Percentiles rank a stretch among this genome's conserved stretches.
These are phyloP conservation scores for Phymorhynchus buccinoides DNA, from an alignment of 1,140 invertebrate genomes.

Conservation along the genomic window DNA sequence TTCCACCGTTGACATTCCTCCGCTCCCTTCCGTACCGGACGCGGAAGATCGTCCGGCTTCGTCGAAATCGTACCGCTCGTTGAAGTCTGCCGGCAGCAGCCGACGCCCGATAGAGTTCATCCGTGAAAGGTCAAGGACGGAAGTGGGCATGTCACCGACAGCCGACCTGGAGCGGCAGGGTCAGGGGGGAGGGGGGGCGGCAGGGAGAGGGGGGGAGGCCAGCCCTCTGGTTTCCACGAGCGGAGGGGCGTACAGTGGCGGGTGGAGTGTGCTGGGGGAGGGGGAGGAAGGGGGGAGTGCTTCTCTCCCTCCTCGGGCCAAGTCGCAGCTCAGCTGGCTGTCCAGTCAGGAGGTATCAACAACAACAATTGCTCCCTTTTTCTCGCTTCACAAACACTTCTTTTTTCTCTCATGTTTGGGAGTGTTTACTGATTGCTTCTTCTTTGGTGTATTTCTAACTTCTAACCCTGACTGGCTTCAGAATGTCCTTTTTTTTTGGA, in stretches of 20 bases:
- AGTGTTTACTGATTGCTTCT: no score
- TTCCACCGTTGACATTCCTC: background rate
- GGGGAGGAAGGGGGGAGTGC: no score
- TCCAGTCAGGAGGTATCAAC: slow-evolving; percentile 29
- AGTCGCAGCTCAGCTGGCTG: background rate
- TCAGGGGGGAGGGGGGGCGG: background rate
- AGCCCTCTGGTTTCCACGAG: no score
- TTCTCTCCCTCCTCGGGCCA: background rate
- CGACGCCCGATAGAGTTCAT: background rate
- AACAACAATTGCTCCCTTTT: no score
- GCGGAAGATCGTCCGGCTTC: background rate
- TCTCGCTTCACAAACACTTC: no score
- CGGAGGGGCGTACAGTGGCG: no score
- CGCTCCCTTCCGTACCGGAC: slow-evolving; percentile 1
- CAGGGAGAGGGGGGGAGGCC: no score
- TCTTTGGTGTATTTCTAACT: no score
- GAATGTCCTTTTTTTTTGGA: no score
- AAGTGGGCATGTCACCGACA: slow-evolving; percentile 17
- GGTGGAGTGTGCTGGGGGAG: background rate
- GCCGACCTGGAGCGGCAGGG: background rate
- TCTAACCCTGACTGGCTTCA: no score
- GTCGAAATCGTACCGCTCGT: background rate
- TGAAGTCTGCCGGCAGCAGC: background rate
- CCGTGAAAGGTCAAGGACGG: background rate
- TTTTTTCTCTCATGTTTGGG: no score